A percentile compares a stretch with the other conserved stretches of the same genome.
These are phyloP conservation scores for Drosophila merina DNA, from an alignment of 2,888 invertebrate genomes.

Conservation along the genomic window DNA sequence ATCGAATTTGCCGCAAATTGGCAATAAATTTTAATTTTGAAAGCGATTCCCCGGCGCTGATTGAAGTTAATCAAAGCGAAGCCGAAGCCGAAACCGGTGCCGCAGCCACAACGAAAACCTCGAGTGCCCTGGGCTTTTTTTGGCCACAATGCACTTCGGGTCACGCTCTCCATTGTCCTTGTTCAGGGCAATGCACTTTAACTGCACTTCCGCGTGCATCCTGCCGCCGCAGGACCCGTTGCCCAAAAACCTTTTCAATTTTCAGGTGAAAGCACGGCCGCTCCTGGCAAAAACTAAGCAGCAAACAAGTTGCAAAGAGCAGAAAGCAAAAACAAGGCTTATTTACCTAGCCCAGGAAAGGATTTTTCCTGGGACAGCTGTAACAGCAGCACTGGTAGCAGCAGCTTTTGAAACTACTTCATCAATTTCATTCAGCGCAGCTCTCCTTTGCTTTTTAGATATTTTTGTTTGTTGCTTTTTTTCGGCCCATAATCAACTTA, in stretches of 20 bases:
- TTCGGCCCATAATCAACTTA: slow-evolving; percentile 67
- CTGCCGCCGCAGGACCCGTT: slow-evolving; percentile 12
- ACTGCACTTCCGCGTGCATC: slow-evolving; percentile 1
- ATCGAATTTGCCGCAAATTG: slow-evolving; percentile 81
- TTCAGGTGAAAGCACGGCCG: slow-evolving; percentile 51
- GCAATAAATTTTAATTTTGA: slow-evolving; percentile 80
- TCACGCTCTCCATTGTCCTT: slow-evolving; percentile 42
- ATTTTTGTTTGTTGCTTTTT: slow-evolving; percentile 37
- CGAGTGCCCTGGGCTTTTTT: slow-evolving; percentile 13
- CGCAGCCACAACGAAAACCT: slow-evolving; percentile 10
- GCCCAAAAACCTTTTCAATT: slow-evolving; percentile 69
- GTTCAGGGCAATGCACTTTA: slow-evolving; percentile 61
- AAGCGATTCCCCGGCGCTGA: slow-evolving; percentile 63
- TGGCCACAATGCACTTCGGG: slow-evolving; percentile 40
- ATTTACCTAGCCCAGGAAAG: slow-evolving; percentile 45
- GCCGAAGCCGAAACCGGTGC: background rate
- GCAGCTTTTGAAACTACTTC: slow-evolving; percentile 68
- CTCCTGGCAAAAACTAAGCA: slow-evolving; percentile 40
- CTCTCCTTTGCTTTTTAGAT: slow-evolving; percentile 17
- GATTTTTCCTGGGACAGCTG: slow-evolving; percentile 30
- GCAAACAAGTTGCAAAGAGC: slow-evolving; percentile 72
- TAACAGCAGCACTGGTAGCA: slow-evolving; percentile 19
- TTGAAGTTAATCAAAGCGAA: slow-evolving; percentile 71
- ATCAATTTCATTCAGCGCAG: slow-evolving; percentile 72
- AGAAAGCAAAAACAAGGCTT: slow-evolving; percentile 69